Percentiles rank a stretch among this genome's conserved stretches.
phyloP scores from a whole-genome alignment of 2,888 invertebrate species.

The Polietes domitor region DNA sequence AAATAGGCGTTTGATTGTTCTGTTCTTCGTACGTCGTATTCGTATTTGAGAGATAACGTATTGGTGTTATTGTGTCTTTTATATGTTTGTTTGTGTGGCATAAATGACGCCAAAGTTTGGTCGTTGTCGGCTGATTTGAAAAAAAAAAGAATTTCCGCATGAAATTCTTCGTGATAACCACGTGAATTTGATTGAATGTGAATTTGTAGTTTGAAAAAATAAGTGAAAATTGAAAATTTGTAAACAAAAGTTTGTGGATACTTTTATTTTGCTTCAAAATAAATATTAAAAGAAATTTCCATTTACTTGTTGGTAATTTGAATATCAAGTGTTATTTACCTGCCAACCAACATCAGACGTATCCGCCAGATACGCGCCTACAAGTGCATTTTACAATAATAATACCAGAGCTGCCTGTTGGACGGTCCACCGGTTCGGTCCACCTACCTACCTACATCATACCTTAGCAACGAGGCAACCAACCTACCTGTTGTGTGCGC shows the following conservation, averaged over 20 bases:
- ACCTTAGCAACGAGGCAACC: neutral
- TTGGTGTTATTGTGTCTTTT: neutral
- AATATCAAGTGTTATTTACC: constrained; percentile 26
- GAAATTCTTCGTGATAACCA: constrained; percentile 9
- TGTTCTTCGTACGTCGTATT: neutral
- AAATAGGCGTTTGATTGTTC: neutral
- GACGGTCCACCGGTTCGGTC: neutral
- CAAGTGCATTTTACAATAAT: constrained; percentile 11
- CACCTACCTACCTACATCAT: constrained; percentile 1
- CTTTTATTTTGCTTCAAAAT: neutral
- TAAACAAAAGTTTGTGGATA: too few species aligned
- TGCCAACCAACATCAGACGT: neutral
- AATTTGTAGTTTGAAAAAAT: neutral
- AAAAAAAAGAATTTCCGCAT: neutral
- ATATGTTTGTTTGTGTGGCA: neutral
- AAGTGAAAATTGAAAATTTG: neutral
- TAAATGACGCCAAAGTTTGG: constrained; percentile 21
- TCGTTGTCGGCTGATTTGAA: neutral
- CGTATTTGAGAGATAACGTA: neutral
- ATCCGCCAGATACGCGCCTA: neutral
- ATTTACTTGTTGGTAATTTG: constrained; percentile 1
- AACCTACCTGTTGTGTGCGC: constrained; percentile 33
- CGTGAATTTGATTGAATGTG: constrained; percentile 10
- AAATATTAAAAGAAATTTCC: neutral
- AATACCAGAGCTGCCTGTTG: too few species aligned